Percentiles rank a stretch among this genome's conserved stretches.
Evolutionary conservation across 2,797 vertebrate species (phyloP).

Genomic region (Manis crassicaudata): DNA sequence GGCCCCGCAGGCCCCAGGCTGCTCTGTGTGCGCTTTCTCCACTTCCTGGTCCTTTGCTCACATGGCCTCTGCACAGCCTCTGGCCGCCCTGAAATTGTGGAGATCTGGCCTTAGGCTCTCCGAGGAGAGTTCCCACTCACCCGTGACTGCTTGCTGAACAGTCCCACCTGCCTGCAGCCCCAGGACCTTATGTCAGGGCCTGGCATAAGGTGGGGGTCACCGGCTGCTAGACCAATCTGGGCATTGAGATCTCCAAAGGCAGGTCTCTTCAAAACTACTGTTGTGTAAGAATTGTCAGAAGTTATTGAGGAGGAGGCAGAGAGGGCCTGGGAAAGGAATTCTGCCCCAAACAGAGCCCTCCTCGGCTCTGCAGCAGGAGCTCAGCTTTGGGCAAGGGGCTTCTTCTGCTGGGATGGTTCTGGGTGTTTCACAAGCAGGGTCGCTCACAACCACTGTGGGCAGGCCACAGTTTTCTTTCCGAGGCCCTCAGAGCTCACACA

Average conservation of each 20-base stretch:
- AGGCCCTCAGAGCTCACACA: neutral
- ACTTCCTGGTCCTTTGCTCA: neutral
- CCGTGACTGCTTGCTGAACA: neutral
- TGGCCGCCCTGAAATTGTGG: neutral
- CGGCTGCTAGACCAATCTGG: neutral
- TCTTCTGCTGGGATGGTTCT: fast-evolving
- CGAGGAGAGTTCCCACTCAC: neutral
- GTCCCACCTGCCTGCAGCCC: neutral
- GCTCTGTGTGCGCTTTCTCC: too few relatives aligned
- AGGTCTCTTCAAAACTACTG: neutral
- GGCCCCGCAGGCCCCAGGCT: too few relatives aligned
- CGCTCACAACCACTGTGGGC: fast-evolving
- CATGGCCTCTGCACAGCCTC: neutral
- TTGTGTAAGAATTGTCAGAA: neutral
- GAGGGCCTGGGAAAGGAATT: neutral
- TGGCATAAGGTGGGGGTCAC: neutral
- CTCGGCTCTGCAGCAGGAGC: neutral
- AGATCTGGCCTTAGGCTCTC: neutral
- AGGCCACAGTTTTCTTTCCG: too few relatives aligned
- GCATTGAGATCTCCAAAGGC: neutral
- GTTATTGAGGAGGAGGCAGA: neutral
- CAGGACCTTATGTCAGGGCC: neutral
- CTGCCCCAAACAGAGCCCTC: neutral
- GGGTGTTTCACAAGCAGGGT: neutral
- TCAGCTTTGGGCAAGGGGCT: neutral